These are phyloP conservation scores for Schlechtendalia chinensis DNA, from an alignment of 1,140 invertebrate species.

Conservation along the genomic window DNA sequence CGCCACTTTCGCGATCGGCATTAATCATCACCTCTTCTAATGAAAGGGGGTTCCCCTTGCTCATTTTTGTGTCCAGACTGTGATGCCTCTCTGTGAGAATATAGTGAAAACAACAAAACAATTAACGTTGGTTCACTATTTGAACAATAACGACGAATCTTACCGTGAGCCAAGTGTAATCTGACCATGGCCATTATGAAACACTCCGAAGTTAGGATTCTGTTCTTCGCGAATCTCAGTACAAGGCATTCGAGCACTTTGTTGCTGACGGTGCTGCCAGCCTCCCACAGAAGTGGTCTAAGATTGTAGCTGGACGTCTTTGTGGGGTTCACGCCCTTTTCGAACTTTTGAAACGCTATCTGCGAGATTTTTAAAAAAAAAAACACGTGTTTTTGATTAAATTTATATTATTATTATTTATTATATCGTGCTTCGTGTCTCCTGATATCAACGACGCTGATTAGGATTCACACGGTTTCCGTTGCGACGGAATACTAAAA, in stretches of 20 bases:
- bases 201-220: conserved; percentile 63
- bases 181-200: conserved; percentile 70
- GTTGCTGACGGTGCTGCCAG: conserved; percentile 69
- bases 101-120: conserved; percentile 12
- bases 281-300: conserved; percentile 66
- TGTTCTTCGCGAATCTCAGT: conserved; percentile 66
- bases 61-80: conserved; percentile 69
- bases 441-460: too few relatives aligned
- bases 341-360: conserved; percentile 65
- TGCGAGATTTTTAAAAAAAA: conserved; percentile 55
- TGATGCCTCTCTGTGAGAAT: conserved; percentile 67
- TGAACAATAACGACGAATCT: conserved; percentile 46
- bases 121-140: background rate
- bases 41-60: conserved; percentile 69
- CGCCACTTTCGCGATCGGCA: background rate
- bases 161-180: conserved; percentile 72
- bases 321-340: conserved; percentile 59
- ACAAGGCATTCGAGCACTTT: conserved; percentile 74
- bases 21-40: conserved; percentile 67
- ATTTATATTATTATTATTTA: too few relatives aligned
- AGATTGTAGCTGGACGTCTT: conserved; percentile 68
- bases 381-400: background rate
- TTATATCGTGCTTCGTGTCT: too few relatives aligned
- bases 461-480: too few relatives aligned
- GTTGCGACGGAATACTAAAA: too few relatives aligned